Evolutionary conservation across 2,888 invertebrate species (phyloP).

Genomic region (Apamea sordens): DNA sequence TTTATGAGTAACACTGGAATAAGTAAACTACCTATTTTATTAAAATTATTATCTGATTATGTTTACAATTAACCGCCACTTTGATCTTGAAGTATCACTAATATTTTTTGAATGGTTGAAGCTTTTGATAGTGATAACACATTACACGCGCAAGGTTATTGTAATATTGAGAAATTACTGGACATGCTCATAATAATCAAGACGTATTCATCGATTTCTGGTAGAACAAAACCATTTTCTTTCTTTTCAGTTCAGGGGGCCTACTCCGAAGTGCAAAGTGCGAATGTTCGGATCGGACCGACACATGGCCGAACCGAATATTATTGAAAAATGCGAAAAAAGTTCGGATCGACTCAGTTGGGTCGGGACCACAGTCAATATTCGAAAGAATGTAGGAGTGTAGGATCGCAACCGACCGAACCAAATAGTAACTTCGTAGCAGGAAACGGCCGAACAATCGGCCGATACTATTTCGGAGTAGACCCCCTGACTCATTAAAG

Average conservation of each 20-base stretch:
- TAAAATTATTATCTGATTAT: conserved; percentile 22
- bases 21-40: conserved; percentile 16
- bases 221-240: background rate
- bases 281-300: no score
- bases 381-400: no score
- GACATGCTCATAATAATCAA: background rate
- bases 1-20: conserved; percentile 27
- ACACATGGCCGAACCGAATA: no score
- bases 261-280: no score
- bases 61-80: conserved; percentile 26
- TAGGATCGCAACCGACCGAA: no score
- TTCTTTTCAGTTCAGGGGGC: background rate
- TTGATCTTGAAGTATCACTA: conserved; percentile 24
- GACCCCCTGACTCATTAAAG: background rate
- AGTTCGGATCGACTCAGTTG: no score
- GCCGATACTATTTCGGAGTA: no score
- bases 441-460: no score
- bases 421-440: no score
- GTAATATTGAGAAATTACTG: background rate
- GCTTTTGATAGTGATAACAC: background rate
- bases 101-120: conserved; percentile 5
- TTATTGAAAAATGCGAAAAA: no score
- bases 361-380: no score
- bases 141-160: background rate
- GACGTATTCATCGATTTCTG: background rate